Evolutionary conservation across 1,140 invertebrate genomes (phyloP).

Genomic region (Calliopsis andreniformis): DNA sequence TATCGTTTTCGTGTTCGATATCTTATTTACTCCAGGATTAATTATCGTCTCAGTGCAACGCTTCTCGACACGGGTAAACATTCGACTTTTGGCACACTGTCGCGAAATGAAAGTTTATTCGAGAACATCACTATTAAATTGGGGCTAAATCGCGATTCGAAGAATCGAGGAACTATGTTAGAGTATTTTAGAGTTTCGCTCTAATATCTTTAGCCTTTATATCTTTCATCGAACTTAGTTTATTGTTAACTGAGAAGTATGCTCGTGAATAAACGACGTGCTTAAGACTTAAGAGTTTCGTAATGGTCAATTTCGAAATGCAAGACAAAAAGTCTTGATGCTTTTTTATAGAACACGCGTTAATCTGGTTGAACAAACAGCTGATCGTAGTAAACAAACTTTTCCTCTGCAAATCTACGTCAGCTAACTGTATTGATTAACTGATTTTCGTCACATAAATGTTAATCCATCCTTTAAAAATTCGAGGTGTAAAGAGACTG

Average conservation of each 20-base stretch:
- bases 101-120: not conserved
- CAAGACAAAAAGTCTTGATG: not conserved
- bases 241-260: not conserved
- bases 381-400: conserved; percentile 43
- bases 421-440: not conserved
- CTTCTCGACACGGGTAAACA: not conserved
- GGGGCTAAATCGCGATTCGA: too few relatives aligned
- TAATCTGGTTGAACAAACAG: conserved; percentile 17
- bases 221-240: too few relatives aligned
- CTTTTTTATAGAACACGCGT: not conserved
- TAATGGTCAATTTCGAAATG: not conserved
- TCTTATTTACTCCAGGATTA: not conserved
- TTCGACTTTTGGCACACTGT: not conserved
- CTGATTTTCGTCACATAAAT: not conserved
- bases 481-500: not conserved
- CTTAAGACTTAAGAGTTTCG: not conserved
- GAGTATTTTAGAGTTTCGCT: not conserved
- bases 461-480: not conserved
- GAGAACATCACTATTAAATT: too few relatives aligned
- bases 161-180: too few relatives aligned
- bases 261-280: not conserved
- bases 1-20: not conserved
- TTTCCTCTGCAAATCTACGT: conserved; percentile 29
- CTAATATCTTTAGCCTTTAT: too few relatives aligned
- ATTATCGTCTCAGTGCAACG: not conserved